Evolutionary conservation across 2,888 invertebrate species (phyloP), one percentile per base, ranked within the genome.

Genomic region (Aplocera efformata): DNA sequence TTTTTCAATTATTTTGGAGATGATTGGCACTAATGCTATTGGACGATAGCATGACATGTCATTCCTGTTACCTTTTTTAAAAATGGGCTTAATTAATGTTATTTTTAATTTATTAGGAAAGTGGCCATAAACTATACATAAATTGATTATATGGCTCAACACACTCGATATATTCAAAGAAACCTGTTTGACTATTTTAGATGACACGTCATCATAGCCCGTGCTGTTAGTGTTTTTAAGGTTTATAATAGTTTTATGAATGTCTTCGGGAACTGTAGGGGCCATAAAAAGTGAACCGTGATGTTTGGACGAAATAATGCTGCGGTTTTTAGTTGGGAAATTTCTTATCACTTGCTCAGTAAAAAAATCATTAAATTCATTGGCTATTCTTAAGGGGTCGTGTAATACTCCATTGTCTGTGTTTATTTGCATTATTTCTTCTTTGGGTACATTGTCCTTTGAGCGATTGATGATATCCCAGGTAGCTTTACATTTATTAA

Each of bases 161-260:
- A 30, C 30, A 30, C 11, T 6, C 6, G 30, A 10, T 20, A 30
- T 30, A 11, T 2, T 9, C 1, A 8, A n/a, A 4, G 30, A 17
- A 17, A 30, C 30, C 1, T 17, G 28, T 39, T 50, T 50, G 13
- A 50, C 0, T n/a, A 47, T 33, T 17, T 36, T 33, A 0, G 43
- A 38, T 7, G 9, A 20, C 10, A 50, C 26, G 3, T 31, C 38
- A 28, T 50, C 50, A 32, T 39, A 39, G 1, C 50, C 47, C 1
- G 31, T 25, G 21, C 43, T 48, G 7, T 40, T 44, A 1, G 41
- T 37, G 13, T 32, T 47, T 34, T 50, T 46, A 26, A 50, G 9
- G 7, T 7, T 13, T 3, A 17, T 17, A 20, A 50, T 50, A 6
- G 30, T 27, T 26, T 24, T 26, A 28, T 34, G 6, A 7, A 48